phyloP scores from a whole-genome alignment of 2,113 vertebrate genomes.

The Dicaeum eximium region DNA sequence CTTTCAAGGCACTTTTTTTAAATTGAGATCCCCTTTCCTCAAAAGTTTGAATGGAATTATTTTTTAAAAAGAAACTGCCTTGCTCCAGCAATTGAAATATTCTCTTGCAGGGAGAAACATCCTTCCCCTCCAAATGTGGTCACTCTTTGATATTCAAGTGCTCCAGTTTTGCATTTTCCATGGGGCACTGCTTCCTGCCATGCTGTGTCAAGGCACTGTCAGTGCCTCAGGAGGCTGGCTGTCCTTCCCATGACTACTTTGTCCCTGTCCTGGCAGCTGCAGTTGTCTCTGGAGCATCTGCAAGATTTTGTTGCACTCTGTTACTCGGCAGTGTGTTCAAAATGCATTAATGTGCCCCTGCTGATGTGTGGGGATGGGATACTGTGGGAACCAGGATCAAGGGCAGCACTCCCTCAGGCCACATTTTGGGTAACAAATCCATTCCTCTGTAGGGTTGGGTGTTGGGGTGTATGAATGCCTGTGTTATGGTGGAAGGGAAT shows the following conservation, averaged over 20 bases:
- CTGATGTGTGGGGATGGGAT: not conserved
- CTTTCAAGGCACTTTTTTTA: not conserved
- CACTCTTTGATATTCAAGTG: not conserved
- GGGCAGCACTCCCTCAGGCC: not conserved
- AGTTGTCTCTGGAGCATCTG: not conserved
- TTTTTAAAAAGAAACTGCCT: not conserved
- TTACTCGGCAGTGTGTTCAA: not conserved
- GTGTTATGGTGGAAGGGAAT: not conserved
- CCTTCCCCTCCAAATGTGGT: not conserved
- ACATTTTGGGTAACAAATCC: not conserved
- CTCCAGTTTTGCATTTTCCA: not conserved
- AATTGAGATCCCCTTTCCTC: not conserved
- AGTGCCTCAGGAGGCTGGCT: not conserved
- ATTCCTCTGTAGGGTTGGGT: not conserved
- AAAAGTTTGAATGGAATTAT: not conserved
- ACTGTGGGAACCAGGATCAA: not conserved
- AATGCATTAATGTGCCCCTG: rapidly evolving
- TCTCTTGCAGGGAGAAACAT: not conserved
- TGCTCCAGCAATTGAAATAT: not conserved
- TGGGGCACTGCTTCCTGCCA: not conserved
- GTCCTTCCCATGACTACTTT: rapidly evolving
- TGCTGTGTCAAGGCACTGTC: not conserved
- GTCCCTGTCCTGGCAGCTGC: rapidly evolving
- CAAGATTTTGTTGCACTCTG: not conserved
- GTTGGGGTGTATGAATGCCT: not conserved